Percentiles rank a stretch among this genome's conserved stretches.
phyloP scores from a whole-genome alignment of 2,888 invertebrate species.

The Agonum fuliginosum region DNA sequence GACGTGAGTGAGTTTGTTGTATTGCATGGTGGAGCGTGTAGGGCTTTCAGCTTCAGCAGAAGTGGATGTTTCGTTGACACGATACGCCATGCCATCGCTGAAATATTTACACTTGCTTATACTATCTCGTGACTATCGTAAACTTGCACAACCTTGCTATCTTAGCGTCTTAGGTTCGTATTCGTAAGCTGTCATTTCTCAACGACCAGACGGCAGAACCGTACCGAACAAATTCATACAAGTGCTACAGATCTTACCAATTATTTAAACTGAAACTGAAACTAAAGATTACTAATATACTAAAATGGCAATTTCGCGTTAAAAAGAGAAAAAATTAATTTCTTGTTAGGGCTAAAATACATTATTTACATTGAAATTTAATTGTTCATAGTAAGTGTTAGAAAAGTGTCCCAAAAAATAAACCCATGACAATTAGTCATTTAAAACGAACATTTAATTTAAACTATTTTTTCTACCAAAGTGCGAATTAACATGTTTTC shows the following conservation, averaged over 20 bases:
- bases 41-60: neutral
- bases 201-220: slow-evolving; percentile 12
- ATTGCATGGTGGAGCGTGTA: slow-evolving; percentile 18
- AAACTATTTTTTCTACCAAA: too few species aligned
- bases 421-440: too few species aligned
- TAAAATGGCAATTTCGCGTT: too few species aligned
- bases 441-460: too few species aligned
- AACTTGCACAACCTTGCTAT: slow-evolving; percentile 44
- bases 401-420: too few species aligned
- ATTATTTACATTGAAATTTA: too few species aligned
- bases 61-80: slow-evolving; percentile 50
- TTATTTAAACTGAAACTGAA: neutral
- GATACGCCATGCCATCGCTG: slow-evolving; percentile 41
- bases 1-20: slow-evolving; percentile 6
- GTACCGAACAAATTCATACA: neutral
- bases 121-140: slow-evolving; percentile 57
- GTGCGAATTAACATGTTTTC: too few species aligned
- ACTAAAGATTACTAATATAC: too few species aligned
- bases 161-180: slow-evolving; percentile 46
- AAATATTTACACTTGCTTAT: slow-evolving; percentile 50
- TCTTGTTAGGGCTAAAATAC: too few species aligned
- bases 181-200: slow-evolving; percentile 50
- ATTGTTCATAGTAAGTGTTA: too few species aligned
- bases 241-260: neutral
- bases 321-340: too few species aligned